These are phyloP conservation scores for Pteropus rufus DNA, from an alignment of 2,797 vertebrate genomes.

Conservation along the genomic window DNA sequence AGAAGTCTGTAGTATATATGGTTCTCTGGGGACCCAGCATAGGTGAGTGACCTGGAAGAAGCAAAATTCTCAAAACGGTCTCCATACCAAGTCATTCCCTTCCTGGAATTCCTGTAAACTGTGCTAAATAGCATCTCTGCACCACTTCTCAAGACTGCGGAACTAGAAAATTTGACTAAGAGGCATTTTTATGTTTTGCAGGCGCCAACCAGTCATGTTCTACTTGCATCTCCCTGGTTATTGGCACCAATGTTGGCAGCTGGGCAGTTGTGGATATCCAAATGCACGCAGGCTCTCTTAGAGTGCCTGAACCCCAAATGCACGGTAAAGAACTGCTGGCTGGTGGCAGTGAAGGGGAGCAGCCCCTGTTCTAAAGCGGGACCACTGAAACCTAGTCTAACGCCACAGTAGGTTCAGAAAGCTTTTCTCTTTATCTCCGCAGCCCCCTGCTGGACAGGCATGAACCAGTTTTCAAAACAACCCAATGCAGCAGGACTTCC, in stretches of 20 bases:
- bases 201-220: background rate
- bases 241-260: background rate
- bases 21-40: slow-evolving; percentile 93
- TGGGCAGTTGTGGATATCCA: background rate
- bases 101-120: background rate
- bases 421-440: background rate
- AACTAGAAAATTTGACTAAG: background rate
- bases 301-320: background rate
- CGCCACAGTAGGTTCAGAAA: background rate
- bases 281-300: background rate
- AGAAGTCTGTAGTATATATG: slow-evolving; percentile 89
- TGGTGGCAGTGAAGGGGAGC: background rate
- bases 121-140: background rate
- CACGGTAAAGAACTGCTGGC: background rate
- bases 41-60: slow-evolving; percentile 93
- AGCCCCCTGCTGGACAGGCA: background rate
- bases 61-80: background rate
- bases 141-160: background rate
- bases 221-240: background rate
- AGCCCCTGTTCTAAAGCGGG: background rate
- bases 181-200: background rate
- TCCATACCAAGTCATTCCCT: background rate
- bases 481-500: background rate
- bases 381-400: background rate
- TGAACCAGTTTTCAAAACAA: slow-evolving; percentile 1